phyloP scores from a whole-genome alignment of 2,113 vertebrate species.

The Montifringilla adamsi region DNA sequence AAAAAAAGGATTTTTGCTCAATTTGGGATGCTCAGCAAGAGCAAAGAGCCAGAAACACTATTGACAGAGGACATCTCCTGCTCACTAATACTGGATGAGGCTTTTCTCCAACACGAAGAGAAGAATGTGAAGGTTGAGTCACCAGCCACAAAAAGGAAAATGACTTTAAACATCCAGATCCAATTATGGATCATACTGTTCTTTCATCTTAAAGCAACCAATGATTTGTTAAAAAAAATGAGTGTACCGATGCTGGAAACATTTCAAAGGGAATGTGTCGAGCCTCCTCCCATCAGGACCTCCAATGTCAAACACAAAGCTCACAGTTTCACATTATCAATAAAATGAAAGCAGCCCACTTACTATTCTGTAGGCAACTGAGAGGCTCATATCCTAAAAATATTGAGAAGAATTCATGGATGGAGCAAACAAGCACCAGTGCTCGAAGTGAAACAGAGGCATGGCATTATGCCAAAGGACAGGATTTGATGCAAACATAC shows the following conservation, averaged over 20 bases:
- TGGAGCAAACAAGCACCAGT: background rate
- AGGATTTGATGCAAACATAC: background rate
- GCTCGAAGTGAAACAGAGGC: background rate
- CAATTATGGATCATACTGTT: constrained; percentile 44
- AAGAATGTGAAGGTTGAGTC: constrained; percentile 47
- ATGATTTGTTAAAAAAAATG: constrained; percentile 21
- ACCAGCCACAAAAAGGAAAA: constrained; percentile 63
- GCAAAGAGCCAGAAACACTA: background rate
- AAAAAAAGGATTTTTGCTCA: background rate
- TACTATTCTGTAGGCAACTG: background rate
- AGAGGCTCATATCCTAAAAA: background rate
- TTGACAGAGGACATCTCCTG: background rate
- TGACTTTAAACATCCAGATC: constrained; percentile 59
- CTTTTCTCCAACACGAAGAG: constrained; percentile 10
- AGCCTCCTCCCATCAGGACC: constrained; percentile 34
- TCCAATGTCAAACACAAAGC: background rate
- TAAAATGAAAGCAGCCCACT: background rate
- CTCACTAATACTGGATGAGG: background rate
- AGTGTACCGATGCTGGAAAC: constrained; percentile 37
- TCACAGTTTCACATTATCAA: background rate
- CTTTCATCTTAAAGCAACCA: constrained; percentile 55
- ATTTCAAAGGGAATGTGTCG: constrained; percentile 23
- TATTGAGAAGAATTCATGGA: background rate
- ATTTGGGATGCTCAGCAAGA: background rate
- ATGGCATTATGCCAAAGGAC: background rate